Conservation (phyloP, 2,113 vertebrate genomes). For the Empidonax alnorum region DNA sequence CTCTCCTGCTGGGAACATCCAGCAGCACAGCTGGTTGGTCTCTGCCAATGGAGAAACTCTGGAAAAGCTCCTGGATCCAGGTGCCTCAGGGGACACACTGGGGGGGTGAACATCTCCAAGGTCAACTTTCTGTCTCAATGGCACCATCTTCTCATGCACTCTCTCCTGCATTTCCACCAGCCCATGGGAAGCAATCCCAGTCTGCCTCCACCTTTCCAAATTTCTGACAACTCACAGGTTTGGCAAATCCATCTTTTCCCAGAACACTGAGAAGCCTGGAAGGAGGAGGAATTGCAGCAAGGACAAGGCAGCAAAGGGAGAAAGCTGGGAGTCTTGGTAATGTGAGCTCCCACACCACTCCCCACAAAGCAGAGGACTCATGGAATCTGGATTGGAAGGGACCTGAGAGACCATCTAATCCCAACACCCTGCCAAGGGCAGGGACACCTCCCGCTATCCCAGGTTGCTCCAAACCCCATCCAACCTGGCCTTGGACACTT, state of each 20-base stretch:
- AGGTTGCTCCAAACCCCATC: not conserved
- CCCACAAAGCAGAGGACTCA: not conserved
- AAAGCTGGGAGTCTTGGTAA: not conserved
- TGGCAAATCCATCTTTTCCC: not conserved
- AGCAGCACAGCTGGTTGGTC: not conserved
- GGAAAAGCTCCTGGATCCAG: not conserved
- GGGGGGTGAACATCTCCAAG: not conserved
- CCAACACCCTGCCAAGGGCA: not conserved
- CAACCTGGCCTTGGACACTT: not conserved
- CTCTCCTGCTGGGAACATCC: not conserved
- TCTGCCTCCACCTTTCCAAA: not conserved
- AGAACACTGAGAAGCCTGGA: not conserved
- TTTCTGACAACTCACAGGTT: not conserved
- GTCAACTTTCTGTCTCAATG: not conserved
- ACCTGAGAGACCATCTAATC: not conserved
- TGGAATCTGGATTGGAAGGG: not conserved
- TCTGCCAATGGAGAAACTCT: not conserved
- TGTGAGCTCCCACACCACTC: not conserved
- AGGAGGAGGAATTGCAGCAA: not conserved
- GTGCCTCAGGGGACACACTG: accelerated
- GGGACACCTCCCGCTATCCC: not conserved
- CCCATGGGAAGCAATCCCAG: not conserved
- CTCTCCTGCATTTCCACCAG: not conserved
- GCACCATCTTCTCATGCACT: not conserved
- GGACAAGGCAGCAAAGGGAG: not conserved